Percentiles rank a stretch among this genome's conserved stretches.
phyloP scores from a whole-genome alignment of 2,113 vertebrate genomes.

The Gadus macrocephalus region DNA sequence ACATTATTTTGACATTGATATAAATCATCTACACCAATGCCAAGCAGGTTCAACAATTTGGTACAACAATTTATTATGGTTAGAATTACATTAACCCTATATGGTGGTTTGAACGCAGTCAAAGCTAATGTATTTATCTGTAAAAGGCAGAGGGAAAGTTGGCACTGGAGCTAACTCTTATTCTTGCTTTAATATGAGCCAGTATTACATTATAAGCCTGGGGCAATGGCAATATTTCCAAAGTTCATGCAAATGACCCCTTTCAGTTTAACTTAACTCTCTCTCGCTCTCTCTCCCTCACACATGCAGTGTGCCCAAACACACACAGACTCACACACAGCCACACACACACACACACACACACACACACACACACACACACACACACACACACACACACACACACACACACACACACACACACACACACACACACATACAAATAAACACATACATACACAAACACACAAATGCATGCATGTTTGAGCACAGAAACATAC shows the following conservation, averaged over 20 bases:
- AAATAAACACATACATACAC: not conserved
- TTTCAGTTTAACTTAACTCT: slow-evolving; percentile 17
- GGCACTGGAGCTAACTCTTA: slow-evolving; percentile 18
- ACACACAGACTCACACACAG: not conserved
- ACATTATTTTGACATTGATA: not conserved
- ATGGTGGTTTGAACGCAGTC: slow-evolving; percentile 30
- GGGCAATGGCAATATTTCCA: slow-evolving; percentile 44
- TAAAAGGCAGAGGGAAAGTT: slow-evolving; percentile 24
- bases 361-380: slow-evolving; percentile 5
- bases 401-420: too few relatives aligned
- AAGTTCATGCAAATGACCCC: slow-evolving; percentile 52
- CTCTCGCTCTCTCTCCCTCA: slow-evolving; percentile 10
- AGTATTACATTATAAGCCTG: slow-evolving; percentile 32
- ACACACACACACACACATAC: not conserved
- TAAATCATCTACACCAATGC: too few relatives aligned
- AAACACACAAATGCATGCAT: not conserved
- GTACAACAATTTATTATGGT: too few relatives aligned
- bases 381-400: not conserved
- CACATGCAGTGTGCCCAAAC: slow-evolving; percentile 3
- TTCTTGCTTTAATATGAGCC: slow-evolving; percentile 13
- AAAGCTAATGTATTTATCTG: slow-evolving; percentile 51
- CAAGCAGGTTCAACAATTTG: too few relatives aligned
- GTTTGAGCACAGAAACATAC: too few relatives aligned
- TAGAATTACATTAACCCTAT: slow-evolving; percentile 13
- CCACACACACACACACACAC: slow-evolving; percentile 10